Percentiles rank a stretch among this genome's conserved stretches.
phyloP scores from a whole-genome alignment of 2,888 invertebrate genomes.

The Cenopis cana region DNA sequence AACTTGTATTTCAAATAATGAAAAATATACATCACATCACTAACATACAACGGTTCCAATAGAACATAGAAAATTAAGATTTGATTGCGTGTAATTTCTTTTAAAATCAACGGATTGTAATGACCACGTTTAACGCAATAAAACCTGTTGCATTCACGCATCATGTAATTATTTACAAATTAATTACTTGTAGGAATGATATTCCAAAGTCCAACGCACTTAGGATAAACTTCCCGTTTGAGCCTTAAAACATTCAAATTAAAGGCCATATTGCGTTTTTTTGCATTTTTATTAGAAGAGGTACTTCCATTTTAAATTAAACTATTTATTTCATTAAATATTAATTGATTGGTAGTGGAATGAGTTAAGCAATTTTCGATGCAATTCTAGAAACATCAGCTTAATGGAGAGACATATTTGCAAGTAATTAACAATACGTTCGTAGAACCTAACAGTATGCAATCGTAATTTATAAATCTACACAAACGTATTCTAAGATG shows the following conservation, averaged over 20 bases:
- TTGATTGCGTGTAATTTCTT: not conserved
- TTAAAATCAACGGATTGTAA: not conserved
- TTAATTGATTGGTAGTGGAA: constrained; percentile 16
- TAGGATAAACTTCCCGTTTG: not conserved
- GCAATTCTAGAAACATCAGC: constrained; percentile 17
- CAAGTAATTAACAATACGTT: not conserved
- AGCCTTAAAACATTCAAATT: not conserved
- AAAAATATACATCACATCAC: too few species aligned
- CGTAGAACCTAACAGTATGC: too few species aligned
- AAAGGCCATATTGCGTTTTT: too few species aligned
- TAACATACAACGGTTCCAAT: too few species aligned
- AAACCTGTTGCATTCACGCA: not conserved
- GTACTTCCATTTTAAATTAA: not conserved
- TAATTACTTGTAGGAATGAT: not conserved
- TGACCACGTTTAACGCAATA: not conserved
- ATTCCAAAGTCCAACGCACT: not conserved
- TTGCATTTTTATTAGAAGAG: too few species aligned
- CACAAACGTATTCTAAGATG: too few species aligned
- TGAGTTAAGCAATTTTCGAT: constrained; percentile 23
- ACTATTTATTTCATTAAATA: constrained; percentile 6
- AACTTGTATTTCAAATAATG: too few species aligned
- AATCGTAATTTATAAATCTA: too few species aligned
- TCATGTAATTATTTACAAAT: constrained; percentile 8
- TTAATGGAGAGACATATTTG: not conserved
- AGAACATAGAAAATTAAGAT: too few species aligned